Conservation (phyloP, 2,888 invertebrate species). For the Ctena decussata region DNA sequence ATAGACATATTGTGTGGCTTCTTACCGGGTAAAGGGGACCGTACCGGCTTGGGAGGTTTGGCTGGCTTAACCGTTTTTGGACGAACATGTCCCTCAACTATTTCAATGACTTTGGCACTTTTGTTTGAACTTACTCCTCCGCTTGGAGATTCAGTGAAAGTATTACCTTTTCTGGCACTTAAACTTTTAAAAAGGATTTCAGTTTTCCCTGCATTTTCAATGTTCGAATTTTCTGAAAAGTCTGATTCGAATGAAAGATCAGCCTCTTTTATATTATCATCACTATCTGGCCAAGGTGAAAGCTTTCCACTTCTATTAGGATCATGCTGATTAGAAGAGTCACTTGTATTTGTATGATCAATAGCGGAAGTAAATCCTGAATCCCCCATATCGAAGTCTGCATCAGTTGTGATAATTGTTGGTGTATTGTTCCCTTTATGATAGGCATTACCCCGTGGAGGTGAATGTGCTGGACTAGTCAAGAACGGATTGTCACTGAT, state of each 20-base stretch:
- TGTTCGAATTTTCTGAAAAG: slow-evolving; percentile 37
- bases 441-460: not conserved
- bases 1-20: slow-evolving; percentile 41
- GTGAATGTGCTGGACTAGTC: slow-evolving; percentile 2
- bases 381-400: slow-evolving; percentile 48
- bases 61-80: not conserved
- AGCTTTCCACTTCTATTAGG: slow-evolving; percentile 28
- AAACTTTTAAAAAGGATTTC: not conserved
- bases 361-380: slow-evolving; percentile 61
- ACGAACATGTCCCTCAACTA: not conserved
- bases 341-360: slow-evolving; percentile 46
- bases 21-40: not conserved
- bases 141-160: not conserved
- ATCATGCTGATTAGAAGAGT: slow-evolving; percentile 55
- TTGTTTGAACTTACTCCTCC: not conserved
- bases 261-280: slow-evolving; percentile 25
- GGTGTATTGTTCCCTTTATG: not conserved
- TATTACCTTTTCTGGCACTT: not conserved
- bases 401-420: slow-evolving; percentile 24
- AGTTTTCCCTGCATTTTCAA: not conserved
- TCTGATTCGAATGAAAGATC: slow-evolving; percentile 70
- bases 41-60: not conserved
- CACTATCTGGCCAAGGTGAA: slow-evolving; percentile 65
- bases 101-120: not conserved
- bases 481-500: slow-evolving; percentile 61